A percentile compares a stretch with the other conserved stretches of the same genome.
Conservation (phyloP, 2,797 vertebrate genomes). For the Centropyge bicolor region DNA sequence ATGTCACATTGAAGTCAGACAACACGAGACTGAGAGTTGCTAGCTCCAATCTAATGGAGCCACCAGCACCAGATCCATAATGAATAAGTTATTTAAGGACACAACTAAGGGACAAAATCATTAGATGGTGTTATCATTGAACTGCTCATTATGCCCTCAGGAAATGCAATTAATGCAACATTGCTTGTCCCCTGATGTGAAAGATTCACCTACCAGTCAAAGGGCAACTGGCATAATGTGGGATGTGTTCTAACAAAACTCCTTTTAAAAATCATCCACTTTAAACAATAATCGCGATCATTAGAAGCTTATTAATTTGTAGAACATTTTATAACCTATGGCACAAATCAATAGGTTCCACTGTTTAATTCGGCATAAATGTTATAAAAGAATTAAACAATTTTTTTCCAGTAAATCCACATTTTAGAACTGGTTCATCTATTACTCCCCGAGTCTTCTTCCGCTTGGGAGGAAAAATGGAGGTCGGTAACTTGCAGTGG, state of each 20-base stretch:
- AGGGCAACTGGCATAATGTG: neutral
- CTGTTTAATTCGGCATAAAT: constrained; percentile 9
- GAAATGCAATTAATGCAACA: constrained; percentile 9
- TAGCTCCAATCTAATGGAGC: neutral
- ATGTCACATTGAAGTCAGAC: constrained; percentile 25
- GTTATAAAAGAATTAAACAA: too few species aligned
- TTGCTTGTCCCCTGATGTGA: neutral
- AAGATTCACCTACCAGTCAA: neutral
- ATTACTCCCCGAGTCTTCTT: neutral
- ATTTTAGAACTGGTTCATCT: neutral
- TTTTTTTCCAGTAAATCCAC: neutral
- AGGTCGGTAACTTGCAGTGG: neutral
- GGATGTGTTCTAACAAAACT: neutral
- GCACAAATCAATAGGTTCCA: neutral
- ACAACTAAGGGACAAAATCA: neutral
- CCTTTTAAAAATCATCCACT: neutral
- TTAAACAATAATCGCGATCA: neutral
- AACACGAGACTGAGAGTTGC: constrained; percentile 1
- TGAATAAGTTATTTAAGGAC: neutral
- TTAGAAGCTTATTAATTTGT: neutral
- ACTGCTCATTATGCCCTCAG: neutral
- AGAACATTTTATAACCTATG: neutral
- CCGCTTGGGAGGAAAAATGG: neutral
- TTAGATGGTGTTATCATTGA: neutral
- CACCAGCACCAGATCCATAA: neutral